These are phyloP conservation scores for Callipepla squamata DNA, from an alignment of 2,113 vertebrate genomes.

Conservation along the genomic window DNA sequence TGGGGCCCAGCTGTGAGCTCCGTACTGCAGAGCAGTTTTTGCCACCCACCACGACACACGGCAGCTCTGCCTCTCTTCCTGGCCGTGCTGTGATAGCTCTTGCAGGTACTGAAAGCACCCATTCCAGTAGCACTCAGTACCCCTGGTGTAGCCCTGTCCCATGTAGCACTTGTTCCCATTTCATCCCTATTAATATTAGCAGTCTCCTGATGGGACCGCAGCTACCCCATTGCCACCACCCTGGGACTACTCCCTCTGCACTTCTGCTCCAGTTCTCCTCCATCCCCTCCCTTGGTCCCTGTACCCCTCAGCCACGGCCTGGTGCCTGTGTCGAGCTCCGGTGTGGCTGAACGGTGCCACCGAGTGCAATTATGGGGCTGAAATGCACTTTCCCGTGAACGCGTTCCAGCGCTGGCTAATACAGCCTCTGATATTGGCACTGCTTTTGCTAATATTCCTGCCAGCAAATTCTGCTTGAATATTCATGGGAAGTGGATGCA, in stretches of 20 bases:
- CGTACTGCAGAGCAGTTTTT: neutral
- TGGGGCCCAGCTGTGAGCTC: neutral
- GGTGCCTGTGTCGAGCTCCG: rapidly evolving
- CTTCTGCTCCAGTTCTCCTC: neutral
- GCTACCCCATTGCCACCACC: neutral
- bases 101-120: neutral
- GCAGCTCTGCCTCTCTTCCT: neutral
- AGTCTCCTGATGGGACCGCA: neutral
- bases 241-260: rapidly evolving
- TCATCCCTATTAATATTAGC: neutral
- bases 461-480: conserved; percentile 50
- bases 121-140: no score
- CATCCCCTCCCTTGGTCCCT: neutral
- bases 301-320: neutral
- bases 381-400: neutral
- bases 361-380: neutral
- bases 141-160: neutral
- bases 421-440: conserved; percentile 41
- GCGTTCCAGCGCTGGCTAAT: conserved; percentile 21
- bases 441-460: conserved; percentile 19
- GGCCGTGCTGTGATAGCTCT: neutral
- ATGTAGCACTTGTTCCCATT: neutral
- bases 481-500: conserved; percentile 24
- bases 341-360: rapidly evolving
- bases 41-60: rapidly evolving